Conservation (phyloP, 2,888 invertebrate species). For the Metallyticus violacea region DNA sequence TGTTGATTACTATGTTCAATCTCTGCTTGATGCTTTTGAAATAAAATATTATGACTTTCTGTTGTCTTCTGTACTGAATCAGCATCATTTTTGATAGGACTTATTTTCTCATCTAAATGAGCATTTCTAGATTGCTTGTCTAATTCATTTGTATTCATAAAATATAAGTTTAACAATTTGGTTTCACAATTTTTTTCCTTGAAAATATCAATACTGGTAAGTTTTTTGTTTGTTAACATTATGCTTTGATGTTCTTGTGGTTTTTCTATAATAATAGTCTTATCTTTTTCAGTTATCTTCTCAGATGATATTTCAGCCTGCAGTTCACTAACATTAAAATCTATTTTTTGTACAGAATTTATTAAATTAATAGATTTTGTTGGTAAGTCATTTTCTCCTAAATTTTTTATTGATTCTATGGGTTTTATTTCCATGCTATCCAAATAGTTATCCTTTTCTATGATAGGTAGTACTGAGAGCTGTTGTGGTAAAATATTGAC, state of each 20-base stretch:
- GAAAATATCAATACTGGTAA: neutral
- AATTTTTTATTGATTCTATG: too few species aligned
- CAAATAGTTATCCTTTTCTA: too few species aligned
- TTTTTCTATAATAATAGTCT: neutral
- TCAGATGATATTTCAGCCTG: neutral
- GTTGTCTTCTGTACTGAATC: neutral
- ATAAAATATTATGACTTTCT: neutral
- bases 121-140: neutral
- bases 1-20: neutral
- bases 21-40: neutral
- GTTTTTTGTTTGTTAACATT: neutral
- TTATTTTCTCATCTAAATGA: too few species aligned
- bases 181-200: neutral
- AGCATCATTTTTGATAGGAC: neutral
- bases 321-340: neutral
- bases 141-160: neutral
- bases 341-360: neutral
- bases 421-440: too few species aligned
- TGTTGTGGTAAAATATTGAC: neutral
- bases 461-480: neutral
- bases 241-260: neutral
- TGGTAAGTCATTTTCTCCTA: neutral
- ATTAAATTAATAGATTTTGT: neutral
- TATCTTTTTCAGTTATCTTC: neutral
- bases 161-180: neutral